Base-by-base conservation (phyloP, 2,797 vertebrate species). In the Parauchenoglanis punctatus region DNA sequence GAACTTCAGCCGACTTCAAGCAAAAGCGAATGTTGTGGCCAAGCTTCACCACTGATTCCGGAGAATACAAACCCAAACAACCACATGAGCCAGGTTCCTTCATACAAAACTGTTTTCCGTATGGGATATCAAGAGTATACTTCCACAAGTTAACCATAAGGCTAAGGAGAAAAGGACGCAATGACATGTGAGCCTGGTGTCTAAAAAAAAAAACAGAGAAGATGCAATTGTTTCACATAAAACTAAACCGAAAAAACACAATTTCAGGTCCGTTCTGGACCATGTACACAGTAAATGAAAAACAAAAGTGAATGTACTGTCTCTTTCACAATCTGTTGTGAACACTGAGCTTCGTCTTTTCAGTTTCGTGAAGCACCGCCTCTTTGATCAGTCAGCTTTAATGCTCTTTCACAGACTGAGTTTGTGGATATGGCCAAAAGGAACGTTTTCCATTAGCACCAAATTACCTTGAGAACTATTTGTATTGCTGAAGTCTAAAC, bases 361-460 rank as follows among this genome's bases (percentile, higher is more conserved):
- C 86, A 77, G 82, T 76, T 77, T 77, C 23, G 12, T 35, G 3
- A 84, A 23, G 72, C 0, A 85, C 56, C 76, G 54, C 81, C 61
- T 86, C 65, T 59, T 83, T 58, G 85, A 89, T 83, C 77, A 7
- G 54, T 56, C 70, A 54, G 8, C 63, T 85, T 82, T 13, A 87
- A 81, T 25, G 67, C 83, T 80, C 17, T 63, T 76, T 72, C 31
- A 8, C 77, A 86, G 87, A 86, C 72, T 13, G 56, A 72, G 28
- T 73, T 59, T 89, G 84, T 68, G 82, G 63, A 91, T 35, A 52
- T 70, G 73, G 87, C 83, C 87, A 88, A 86, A 76, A 83, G n/a
- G 17, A 84, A 68, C 76, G 5, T 54, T 87, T 88, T 61, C 35
- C 65, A 83, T 82, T 72, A 86, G 72, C 88, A 88, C 81, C 85